Percentiles rank a stretch among this genome's conserved stretches.
These are phyloP conservation scores for Syngnathus scovelli DNA, from an alignment of 2,113 vertebrate genomes.

Conservation along the genomic window DNA sequence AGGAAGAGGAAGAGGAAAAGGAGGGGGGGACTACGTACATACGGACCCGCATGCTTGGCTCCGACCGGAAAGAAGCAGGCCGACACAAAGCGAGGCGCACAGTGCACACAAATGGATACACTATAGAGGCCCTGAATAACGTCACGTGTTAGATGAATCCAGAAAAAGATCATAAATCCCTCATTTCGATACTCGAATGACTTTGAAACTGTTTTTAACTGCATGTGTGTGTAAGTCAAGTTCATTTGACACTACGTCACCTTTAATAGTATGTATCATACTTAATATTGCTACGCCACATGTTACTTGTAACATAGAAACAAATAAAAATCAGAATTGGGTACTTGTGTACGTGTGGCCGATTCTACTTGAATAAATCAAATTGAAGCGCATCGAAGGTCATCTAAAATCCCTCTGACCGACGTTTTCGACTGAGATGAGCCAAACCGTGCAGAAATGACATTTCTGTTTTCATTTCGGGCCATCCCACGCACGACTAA, in stretches of 20 bases:
- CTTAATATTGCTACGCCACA: not conserved
- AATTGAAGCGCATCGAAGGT: conserved; percentile 20
- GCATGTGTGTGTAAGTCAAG: not conserved
- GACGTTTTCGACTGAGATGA: conserved; percentile 21
- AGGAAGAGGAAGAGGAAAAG: conserved; percentile 34
- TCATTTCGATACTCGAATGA: not conserved
- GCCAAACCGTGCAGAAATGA: conserved; percentile 14
- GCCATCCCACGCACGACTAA: conserved; percentile 22
- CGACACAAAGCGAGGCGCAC: conserved; percentile 32
- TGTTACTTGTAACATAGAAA: not conserved
- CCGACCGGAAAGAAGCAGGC: conserved; percentile 50
- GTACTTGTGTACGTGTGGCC: conserved; percentile 20
- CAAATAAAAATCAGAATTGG: not conserved
- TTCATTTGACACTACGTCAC: too few species aligned
- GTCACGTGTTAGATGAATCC: not conserved
- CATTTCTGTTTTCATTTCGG: not conserved
- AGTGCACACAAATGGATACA: not conserved
- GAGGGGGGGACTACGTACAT: conserved; percentile 39
- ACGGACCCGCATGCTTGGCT: conserved; percentile 60
- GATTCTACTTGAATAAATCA: not conserved
- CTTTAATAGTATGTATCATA: too few species aligned
- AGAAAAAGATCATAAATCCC: not conserved
- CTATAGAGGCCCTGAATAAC: too few species aligned
- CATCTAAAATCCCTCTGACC: conserved; percentile 32
- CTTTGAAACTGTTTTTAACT: not conserved